Evolutionary conservation across 2,888 invertebrate genomes (phyloP), one percentile per base, ranked within the genome.

Genomic region (Pyrgus malvae): DNA sequence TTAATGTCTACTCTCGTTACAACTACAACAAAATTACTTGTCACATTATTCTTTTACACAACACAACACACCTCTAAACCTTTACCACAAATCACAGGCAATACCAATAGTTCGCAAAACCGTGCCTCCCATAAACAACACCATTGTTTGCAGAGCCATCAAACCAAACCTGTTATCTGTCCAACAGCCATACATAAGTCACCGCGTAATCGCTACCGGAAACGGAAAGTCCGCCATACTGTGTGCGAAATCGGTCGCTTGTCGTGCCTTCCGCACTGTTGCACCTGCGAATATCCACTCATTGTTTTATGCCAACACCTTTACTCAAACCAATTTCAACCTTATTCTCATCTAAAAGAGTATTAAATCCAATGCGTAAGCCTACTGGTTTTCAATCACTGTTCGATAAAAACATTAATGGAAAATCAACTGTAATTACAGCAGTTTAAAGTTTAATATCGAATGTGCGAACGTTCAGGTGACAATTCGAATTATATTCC

Each of bases 211-310:
- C 83, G 78, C 76, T 66, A 66, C 78, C 77, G 85, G 86, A 86
- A 83, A 83, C 85, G 85, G 84, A 85, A 83, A 79, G 80, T 78
- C 80, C 80, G 78, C 84, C 87, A 85, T 87, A 85, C 80, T 86
- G 85, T 80, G 77, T 76, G 78, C 74, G 79, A 82, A 82, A 84
- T 84, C 86, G 79, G 79, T 67, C 72, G 70, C 82, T 84, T 82
- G 86, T 84, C 77, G 77, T 76, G 76, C 82, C 78, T 86, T 87
- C 84, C 85, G 81, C 87, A 73, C 86, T 79, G 84, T 74, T 81
- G 84, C 78, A 78, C 86, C 76, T 77, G 74, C 67, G 69, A 67
- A 71, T 66, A 82, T 82, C 82, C 70, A 62, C 65, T 68, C 65
- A 68, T 65, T 62, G 64, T 59, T 59, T 58, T 56, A 56, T 49